phyloP scores from a whole-genome alignment of 2,113 vertebrate genomes.

The Platysternon megacephalum region DNA sequence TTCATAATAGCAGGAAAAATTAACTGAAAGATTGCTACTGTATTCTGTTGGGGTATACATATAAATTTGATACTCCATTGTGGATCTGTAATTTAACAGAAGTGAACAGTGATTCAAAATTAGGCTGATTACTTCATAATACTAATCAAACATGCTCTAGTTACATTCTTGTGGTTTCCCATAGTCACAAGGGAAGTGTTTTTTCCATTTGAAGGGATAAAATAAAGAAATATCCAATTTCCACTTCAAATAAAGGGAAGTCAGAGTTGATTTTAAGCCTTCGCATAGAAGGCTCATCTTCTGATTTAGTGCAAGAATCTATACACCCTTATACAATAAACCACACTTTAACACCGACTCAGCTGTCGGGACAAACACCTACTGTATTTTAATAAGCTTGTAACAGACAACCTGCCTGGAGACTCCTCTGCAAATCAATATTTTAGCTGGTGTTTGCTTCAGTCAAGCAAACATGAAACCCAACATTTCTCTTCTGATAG shows the following conservation, averaged over 20 bases:
- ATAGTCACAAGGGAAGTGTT: not conserved
- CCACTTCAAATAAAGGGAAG: not conserved
- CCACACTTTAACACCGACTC: not conserved
- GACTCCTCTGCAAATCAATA: not conserved
- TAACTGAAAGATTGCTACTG: not conserved
- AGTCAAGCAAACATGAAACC: not conserved
- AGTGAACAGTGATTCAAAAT: not conserved
- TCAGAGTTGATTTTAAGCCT: not conserved
- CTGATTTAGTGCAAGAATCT: not conserved
- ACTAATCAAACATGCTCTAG: not conserved
- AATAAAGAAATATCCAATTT: not conserved
- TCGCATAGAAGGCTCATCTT: not conserved
- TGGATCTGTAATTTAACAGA: not conserved
- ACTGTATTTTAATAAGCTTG: not conserved
- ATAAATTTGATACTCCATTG: not conserved
- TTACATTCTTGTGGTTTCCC: not conserved
- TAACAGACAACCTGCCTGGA: not conserved
- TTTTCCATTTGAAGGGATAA: not conserved
- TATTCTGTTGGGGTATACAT: not conserved
- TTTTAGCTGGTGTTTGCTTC: not conserved
- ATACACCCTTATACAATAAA: not conserved
- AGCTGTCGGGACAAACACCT: not conserved
- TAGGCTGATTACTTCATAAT: not conserved
- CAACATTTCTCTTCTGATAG: not conserved
- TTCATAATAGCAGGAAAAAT: not conserved